Base-by-base conservation (phyloP, 2,113 vertebrate species). In the Fregata magnificens region DNA sequence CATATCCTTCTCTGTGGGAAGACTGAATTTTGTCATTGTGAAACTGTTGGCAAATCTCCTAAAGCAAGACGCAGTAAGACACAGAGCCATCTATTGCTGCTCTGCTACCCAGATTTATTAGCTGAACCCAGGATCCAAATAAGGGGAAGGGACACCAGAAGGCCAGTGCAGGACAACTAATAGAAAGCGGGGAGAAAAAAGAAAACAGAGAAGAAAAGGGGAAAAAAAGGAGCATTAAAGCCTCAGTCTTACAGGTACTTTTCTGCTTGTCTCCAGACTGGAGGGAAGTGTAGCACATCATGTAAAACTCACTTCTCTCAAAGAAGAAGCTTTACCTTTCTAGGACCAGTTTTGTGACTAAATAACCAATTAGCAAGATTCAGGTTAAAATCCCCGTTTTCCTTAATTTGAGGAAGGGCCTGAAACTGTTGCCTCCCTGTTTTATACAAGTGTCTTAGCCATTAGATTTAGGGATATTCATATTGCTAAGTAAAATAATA, bases 201-300 rank as follows among this genome's bases (percentile, higher is more conserved):
- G 0, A 25, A 6, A 32, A 25, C 22, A 6, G 6, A 40, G 6
- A 2, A 10, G 20, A 21, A 29, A 12, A 15, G n/a, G n/a, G n/a
- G 13, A 44, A 16, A 36, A 28, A 56, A 7, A 20, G 1, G 4
- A 5, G 0, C 2, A 31, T 53, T 45, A 79, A 63, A 50, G 56
- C 24, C 22, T 58, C 9, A 32, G 11, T 67, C n/a, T 25, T 82
- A 79, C 82, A 78, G 3, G 19, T 67, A 86, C 29, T 47, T 49
- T 1, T 31, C 17, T 83, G 44, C 42, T 73, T 83, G 16, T 13
- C 24, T 85, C 18, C 36, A 44, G 20, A 67, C 5, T 44, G 38
- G 15, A 79, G 38, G 13, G 32, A 59, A 79, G 6, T 15, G 6
- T 24, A 82, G 8, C 34, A 16, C 5, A 25, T 40, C 12, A 28